A percentile compares a stretch with the other conserved stretches of the same genome.
Evolutionary conservation across 2,888 invertebrate species (phyloP).

Genomic region (Monopis laevigella): DNA sequence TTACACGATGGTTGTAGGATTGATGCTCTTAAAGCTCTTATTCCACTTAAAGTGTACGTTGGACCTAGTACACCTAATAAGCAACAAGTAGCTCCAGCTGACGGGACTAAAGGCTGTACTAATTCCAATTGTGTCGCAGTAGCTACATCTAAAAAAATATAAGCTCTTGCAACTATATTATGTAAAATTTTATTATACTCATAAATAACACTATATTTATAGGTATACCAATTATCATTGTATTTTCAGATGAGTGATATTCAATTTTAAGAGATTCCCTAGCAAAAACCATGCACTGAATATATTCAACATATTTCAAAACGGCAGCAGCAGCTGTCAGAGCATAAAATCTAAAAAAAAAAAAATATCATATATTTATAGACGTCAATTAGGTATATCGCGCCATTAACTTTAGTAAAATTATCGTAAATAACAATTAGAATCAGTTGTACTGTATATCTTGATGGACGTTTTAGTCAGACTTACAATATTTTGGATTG

Average conservation of each 20-base stretch:
- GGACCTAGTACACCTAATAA: constrained; percentile 53
- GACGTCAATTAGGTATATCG: too few relatives aligned
- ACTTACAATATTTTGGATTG: too few relatives aligned
- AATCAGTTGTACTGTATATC: too few relatives aligned
- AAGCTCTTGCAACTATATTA: not conserved
- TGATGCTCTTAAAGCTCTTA: constrained; percentile 79
- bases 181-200: not conserved
- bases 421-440: too few relatives aligned
- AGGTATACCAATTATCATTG: constrained; percentile 80
- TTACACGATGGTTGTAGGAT: constrained; percentile 83
- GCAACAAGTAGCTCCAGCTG: constrained; percentile 51
- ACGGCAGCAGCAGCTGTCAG: constrained; percentile 86
- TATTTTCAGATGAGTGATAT: constrained; percentile 83
- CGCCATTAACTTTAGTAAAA: too few relatives aligned
- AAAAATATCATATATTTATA: too few relatives aligned
- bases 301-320: constrained; percentile 84
- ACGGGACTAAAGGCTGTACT: constrained; percentile 63
- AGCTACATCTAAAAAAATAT: constrained; percentile 75
- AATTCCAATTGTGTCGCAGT: constrained; percentile 82
- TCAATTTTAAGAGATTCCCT: constrained; percentile 81
- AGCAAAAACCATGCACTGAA: constrained; percentile 78
- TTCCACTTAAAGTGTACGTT: constrained; percentile 70
- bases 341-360: constrained; percentile 77
- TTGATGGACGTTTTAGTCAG: too few relatives aligned
- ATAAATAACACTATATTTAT: not conserved